A percentile compares a stretch with the other conserved stretches of the same genome.
phyloP scores from a whole-genome alignment of 1,140 invertebrate species.

The Drosophila parabipectinata region DNA sequence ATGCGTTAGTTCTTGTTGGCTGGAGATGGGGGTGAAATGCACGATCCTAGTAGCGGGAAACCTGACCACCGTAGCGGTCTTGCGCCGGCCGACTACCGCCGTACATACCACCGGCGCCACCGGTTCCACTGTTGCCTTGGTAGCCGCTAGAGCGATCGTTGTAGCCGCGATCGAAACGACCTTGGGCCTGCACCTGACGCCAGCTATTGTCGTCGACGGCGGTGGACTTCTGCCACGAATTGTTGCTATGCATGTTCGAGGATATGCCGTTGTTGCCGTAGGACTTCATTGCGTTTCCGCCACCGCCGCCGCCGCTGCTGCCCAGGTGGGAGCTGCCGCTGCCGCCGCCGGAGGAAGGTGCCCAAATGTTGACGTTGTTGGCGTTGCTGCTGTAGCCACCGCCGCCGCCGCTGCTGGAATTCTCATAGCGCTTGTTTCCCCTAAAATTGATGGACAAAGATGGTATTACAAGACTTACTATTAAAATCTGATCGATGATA shows the following conservation, averaged over 20 bases:
- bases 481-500: not conserved
- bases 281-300: slow-evolving; percentile 57
- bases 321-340: slow-evolving; percentile 56
- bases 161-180: slow-evolving; percentile 79
- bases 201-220: slow-evolving; percentile 71
- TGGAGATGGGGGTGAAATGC: slow-evolving; percentile 38
- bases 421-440: slow-evolving; percentile 77
- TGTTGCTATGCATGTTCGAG: slow-evolving; percentile 69
- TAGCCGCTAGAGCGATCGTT: slow-evolving; percentile 78
- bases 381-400: slow-evolving; percentile 65
- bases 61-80: slow-evolving; percentile 71
- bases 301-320: slow-evolving; percentile 32
- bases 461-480: not conserved
- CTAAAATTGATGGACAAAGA: slow-evolving; percentile 15
- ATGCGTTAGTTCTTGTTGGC: slow-evolving; percentile 10
- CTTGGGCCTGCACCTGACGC: slow-evolving; percentile 66
- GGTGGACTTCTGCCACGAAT: slow-evolving; percentile 73
- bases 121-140: slow-evolving; percentile 56
- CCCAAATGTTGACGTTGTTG: slow-evolving; percentile 71
- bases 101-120: slow-evolving; percentile 62
- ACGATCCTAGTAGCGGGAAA: slow-evolving; percentile 62
- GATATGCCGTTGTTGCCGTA: slow-evolving; percentile 76
- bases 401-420: slow-evolving; percentile 53
- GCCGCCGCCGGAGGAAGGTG: slow-evolving; percentile 47
- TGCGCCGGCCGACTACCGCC: slow-evolving; percentile 64